Base-by-base conservation (phyloP, 2,888 invertebrate species). In the Agrotis segetum region DNA sequence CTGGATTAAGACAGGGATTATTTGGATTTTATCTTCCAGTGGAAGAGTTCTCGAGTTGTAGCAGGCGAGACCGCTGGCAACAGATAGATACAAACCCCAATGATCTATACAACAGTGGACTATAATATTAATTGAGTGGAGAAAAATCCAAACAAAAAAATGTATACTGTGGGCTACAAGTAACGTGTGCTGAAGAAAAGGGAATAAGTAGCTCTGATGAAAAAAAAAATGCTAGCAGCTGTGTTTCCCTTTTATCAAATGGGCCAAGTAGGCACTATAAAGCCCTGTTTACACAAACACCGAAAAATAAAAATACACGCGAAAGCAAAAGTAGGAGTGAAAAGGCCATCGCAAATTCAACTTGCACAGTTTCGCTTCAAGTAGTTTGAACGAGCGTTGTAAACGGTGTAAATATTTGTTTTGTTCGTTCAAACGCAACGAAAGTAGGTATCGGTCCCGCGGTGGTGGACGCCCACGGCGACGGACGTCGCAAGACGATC, bases 361-460 rank as follows among this genome's bases (percentile, higher is more conserved):
- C 77, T 84, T 86, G 83, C 84, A 86, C 81, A 85, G 88, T 90
- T 90, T 88, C 87, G 88, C 88, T 87, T 88, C 89, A 85, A 92
- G 93, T 91, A 89, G 89, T 89, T 84, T 83, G 85, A 85, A 87
- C 85, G 77, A 82, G 85, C 81, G 82, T 84, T 84, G 87, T 87
- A 87, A 89, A 87, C 86, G 86, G 81, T 72, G 83, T 80, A 90
- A 91, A 91, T 88, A 90, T 90, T 90, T 89, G 87, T 87, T 87
- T 79, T 81, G 87, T 77, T 83, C 85, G 80, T 77, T 85, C 82
- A 71, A 86, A 88, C 86, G 83, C 83, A 82, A 80, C 74, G 86
- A 84, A 87, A 87, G 87, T 86, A 84, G 78, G 82, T 83, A 87
- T 85, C 71, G 80, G 73, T 65, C 67, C n/a, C n/a, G n/a, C n/a